Percentiles rank a stretch among this genome's conserved stretches.
These are phyloP conservation scores for Leptopilina drosophilae DNA, from an alignment of 2,888 invertebrate species.

Conservation along the genomic window DNA sequence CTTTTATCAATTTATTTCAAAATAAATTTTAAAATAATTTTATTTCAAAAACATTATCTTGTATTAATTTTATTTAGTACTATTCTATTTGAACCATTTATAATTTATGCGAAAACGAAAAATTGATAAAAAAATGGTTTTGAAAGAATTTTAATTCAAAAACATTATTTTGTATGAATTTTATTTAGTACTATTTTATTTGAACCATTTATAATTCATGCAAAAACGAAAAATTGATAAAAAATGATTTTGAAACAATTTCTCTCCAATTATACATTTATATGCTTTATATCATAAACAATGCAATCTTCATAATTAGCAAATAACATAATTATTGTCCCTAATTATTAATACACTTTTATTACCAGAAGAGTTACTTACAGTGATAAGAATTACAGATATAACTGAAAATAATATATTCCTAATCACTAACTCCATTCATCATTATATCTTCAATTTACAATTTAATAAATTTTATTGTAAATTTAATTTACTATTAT, in stretches of 20 bases:
- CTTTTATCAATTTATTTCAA: no score
- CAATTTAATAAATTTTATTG: slow-evolving; percentile 12
- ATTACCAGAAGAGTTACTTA: background rate
- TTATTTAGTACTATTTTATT: no score
- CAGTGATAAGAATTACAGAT: slow-evolving; percentile 6
- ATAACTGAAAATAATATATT: background rate
- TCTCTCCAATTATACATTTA: background rate
- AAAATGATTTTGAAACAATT: background rate
- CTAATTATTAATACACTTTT: slow-evolving; percentile 27
- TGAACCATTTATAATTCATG: no score
- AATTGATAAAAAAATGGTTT: background rate
- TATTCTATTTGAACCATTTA: no score
- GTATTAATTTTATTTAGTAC: no score
- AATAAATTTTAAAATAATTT: background rate
- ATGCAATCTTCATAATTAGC: slow-evolving; percentile 3
- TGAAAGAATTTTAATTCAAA: no score
- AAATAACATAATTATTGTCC: slow-evolving; percentile 8
- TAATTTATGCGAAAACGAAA: no score
- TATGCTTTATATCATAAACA: background rate
- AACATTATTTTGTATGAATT: no score
- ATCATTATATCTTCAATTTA: slow-evolving; percentile 22
- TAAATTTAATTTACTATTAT: background rate
- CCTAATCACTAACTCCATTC: slow-evolving; percentile 20
- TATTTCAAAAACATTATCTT: no score
- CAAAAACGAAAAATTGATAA: background rate